Percentiles rank a stretch among this genome's conserved stretches.
Conservation (phyloP, 1,140 invertebrate species). For the Macrobrachium nipponense region DNA sequence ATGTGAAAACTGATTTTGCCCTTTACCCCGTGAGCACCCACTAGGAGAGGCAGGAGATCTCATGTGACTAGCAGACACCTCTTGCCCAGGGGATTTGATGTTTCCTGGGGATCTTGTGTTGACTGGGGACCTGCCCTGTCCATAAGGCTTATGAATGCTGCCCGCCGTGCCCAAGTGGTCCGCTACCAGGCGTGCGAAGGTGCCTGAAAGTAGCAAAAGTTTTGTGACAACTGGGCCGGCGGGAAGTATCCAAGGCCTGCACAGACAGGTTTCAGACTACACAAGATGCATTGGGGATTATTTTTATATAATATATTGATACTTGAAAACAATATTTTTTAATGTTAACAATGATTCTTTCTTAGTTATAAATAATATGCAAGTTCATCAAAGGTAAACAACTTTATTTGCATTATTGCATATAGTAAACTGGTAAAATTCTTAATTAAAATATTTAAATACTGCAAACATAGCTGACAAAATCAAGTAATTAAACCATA, state of each 20-base stretch:
- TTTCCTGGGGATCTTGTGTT: conserved; percentile 42
- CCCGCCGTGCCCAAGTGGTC: conserved; percentile 56
- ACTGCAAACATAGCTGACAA: conserved; percentile 1
- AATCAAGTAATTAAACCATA: background rate
- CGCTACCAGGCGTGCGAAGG: conserved; percentile 61
- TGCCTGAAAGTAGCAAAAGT: conserved; percentile 62
- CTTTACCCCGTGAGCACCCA: conserved; percentile 21
- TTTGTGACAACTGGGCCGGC: conserved; percentile 53
- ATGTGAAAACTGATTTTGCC: conserved; percentile 25
- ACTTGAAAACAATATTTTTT: no score
- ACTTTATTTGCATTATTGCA: background rate
- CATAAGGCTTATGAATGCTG: conserved; percentile 41
- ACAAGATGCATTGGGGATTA: background rate
- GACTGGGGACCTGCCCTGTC: conserved; percentile 39
- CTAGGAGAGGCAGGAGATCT: conserved; percentile 48
- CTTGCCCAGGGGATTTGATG: conserved; percentile 41
- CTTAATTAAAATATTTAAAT: background rate
- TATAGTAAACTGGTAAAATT: background rate
- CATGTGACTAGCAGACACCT: conserved; percentile 45
- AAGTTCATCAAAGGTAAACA: background rate
- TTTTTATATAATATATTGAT: background rate
- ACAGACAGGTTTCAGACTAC: background rate
- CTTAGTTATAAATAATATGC: no score
- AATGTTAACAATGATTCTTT: no score
- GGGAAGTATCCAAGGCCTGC: conserved; percentile 34